These are phyloP conservation scores for Danio aesculapii DNA, from an alignment of 2,797 vertebrate genomes.

Conservation along the genomic window DNA sequence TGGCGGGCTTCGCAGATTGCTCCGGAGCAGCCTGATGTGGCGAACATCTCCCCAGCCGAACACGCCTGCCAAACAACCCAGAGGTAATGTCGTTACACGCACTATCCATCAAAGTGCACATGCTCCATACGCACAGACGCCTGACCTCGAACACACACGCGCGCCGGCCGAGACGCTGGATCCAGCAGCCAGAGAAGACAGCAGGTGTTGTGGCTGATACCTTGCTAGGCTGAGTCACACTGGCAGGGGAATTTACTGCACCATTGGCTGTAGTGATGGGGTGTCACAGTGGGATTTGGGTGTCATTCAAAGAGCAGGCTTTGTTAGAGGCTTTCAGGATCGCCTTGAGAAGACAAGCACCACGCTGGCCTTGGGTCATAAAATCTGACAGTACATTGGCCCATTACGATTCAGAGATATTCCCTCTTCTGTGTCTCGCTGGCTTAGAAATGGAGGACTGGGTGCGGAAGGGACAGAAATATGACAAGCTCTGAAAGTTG, in stretches of 20 bases:
- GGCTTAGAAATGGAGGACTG: conserved; percentile 18
- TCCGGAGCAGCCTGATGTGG: conserved; percentile 20
- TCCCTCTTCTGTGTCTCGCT: conserved; percentile 36
- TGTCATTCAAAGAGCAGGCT: conserved; percentile 57
- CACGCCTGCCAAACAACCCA: conserved; percentile 54
- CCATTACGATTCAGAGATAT: conserved; percentile 56
- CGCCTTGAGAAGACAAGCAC: conserved; percentile 51
- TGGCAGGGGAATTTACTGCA: conserved; percentile 59
- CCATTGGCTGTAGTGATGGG: conserved; percentile 59
- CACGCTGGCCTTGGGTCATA: conserved; percentile 42
- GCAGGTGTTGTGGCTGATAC: conserved; percentile 60
- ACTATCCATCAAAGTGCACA: conserved; percentile 51
- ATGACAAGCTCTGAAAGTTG: conserved; percentile 39
- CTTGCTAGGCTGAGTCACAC: conserved; percentile 49
- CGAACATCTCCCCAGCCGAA: conserved; percentile 49
- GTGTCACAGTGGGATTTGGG: conserved; percentile 55
- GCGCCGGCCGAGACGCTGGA: not conserved
- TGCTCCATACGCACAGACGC: conserved; percentile 30
- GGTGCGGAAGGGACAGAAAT: conserved; percentile 40
- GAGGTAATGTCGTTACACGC: conserved; percentile 54
- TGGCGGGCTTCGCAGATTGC: conserved; percentile 6
- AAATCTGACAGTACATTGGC: conserved; percentile 59
- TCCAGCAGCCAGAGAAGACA: conserved; percentile 43
- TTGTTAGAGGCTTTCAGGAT: conserved; percentile 58
- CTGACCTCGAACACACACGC: conserved; percentile 24